Evolutionary conservation across 2,797 vertebrate species (phyloP).

Genomic region (Rhinoraja longicauda): DNA sequence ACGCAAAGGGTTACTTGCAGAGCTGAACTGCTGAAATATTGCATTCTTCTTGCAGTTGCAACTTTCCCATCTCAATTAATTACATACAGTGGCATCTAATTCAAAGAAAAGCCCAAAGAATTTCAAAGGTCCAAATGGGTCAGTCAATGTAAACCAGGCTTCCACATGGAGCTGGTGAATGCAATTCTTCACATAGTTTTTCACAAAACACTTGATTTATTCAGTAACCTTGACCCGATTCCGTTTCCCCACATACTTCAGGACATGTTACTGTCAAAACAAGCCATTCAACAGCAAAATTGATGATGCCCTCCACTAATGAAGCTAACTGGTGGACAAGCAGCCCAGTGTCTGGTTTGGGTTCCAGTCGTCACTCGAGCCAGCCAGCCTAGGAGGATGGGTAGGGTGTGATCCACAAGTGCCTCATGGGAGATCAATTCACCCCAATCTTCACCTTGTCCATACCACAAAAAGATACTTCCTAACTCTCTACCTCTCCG

Average conservation of each 20-base stretch:
- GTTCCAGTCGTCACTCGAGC: neutral
- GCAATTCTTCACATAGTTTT: constrained; percentile 22
- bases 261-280: constrained; percentile 11
- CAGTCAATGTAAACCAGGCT: constrained; percentile 17
- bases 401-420: no score
- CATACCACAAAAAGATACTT: no score
- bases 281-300: neutral
- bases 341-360: neutral
- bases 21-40: neutral
- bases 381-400: neutral
- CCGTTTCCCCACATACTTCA: constrained; percentile 22
- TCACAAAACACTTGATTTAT: constrained; percentile 30
- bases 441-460: no score
- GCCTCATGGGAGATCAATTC: no score
- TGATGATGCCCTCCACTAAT: neutral
- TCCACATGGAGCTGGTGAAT: neutral
- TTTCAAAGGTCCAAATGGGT: constrained; percentile 34
- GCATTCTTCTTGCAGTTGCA: neutral
- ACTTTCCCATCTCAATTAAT: constrained; percentile 35
- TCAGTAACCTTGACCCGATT: neutral
- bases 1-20: neutral
- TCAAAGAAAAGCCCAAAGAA: constrained; percentile 27
- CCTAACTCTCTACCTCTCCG: no score
- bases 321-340: neutral
- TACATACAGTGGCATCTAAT: neutral